Evolutionary conservation across 37 sponge, comb jelly and placozoan species (phyloP).

Genomic region (Sycon ciliatum): DNA sequence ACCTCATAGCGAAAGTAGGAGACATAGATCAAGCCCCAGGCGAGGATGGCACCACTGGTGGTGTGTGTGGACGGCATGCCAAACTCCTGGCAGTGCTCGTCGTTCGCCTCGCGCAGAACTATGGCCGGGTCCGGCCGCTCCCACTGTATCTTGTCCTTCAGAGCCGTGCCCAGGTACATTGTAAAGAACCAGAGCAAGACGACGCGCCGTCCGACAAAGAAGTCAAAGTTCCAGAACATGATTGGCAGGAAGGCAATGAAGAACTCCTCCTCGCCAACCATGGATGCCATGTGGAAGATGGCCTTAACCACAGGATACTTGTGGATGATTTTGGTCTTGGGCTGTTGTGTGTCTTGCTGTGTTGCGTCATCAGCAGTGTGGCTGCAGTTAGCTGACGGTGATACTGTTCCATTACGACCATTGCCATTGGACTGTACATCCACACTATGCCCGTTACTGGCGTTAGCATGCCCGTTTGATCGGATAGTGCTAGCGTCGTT

Average conservation of each 20-base stretch:
- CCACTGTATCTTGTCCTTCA: constrained; percentile 51
- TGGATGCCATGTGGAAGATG: no score
- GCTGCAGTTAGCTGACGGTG: no score
- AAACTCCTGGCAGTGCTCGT: constrained; percentile 62
- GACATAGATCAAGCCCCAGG: constrained; percentile 50
- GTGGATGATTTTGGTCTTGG: no score
- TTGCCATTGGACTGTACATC: no score
- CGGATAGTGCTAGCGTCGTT: no score
- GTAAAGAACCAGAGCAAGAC: constrained; percentile 57
- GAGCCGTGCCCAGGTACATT: constrained; percentile 88
- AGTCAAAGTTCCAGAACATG: constrained; percentile 64
- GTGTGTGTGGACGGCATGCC: constrained; percentile 94
- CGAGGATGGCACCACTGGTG: constrained; percentile 57
- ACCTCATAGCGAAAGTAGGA: constrained; percentile 58
- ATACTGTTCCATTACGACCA: no score
- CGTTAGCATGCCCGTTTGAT: no score
- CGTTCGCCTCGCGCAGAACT: constrained; percentile 54
- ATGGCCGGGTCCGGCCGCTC: constrained; percentile 69
- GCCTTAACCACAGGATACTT: no score
- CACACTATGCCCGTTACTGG: no score
- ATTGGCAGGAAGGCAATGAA: constrained; percentile 68
- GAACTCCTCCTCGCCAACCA: constrained; percentile 87
- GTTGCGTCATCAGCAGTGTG: no score
- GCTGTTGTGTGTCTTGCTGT: no score
- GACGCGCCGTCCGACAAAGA: constrained; percentile 17